These are phyloP conservation scores for Cossypha dichroa DNA, from an alignment of 2,797 vertebrate genomes.

Conservation along the genomic window DNA sequence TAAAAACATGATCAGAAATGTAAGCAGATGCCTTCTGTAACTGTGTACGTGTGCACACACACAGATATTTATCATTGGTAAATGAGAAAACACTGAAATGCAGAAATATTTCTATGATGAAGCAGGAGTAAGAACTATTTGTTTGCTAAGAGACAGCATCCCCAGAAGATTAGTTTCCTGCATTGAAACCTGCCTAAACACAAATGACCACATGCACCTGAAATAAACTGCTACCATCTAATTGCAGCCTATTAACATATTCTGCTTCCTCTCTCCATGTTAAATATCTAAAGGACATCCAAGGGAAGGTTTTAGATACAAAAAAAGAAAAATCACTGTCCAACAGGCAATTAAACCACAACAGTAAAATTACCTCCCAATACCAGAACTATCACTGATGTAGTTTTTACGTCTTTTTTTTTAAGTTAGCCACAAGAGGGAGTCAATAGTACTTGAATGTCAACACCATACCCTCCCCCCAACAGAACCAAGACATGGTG, in stretches of 20 bases:
- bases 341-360: neutral
- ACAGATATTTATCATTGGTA: fast-evolving
- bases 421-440: constrained; percentile 26
- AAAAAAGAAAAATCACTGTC: neutral
- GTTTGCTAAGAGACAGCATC: neutral
- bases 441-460: neutral
- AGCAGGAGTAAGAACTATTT: neutral
- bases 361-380: neutral
- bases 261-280: fast-evolving
- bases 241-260: neutral
- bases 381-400: neutral
- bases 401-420: neutral
- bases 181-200: neutral
- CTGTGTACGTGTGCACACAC: fast-evolving
- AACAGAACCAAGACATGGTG: neutral
- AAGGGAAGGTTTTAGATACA: neutral
- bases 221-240: neutral
- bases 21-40: neutral
- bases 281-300: neutral
- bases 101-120: neutral
- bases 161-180: neutral
- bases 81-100: neutral
- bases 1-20: neutral
- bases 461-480: neutral
- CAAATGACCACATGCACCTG: neutral